Percentiles rank a stretch among this genome's conserved stretches.
Evolutionary conservation across 1,140 invertebrate species (phyloP).

Genomic region (Drosophila ficusphila): DNA sequence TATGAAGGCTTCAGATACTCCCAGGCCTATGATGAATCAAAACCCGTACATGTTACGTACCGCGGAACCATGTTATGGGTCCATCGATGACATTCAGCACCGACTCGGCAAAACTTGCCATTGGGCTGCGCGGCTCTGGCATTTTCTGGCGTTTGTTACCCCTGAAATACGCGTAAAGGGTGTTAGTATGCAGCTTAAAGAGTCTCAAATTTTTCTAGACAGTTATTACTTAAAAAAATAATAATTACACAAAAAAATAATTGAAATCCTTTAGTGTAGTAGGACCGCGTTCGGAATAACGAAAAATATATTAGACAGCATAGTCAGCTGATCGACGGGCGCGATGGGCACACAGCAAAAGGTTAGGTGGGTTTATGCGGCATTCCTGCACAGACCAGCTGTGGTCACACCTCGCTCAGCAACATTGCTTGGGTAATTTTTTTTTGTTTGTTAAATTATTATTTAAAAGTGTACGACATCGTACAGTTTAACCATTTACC

Average conservation of each 20-base stretch:
- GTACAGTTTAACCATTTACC: conserved; percentile 26
- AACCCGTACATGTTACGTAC: conserved; percentile 75
- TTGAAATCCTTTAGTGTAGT: conserved; percentile 16
- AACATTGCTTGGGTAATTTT: conserved; percentile 61
- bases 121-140: conserved; percentile 83
- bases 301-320: neutral
- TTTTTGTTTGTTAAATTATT: conserved; percentile 26
- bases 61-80: conserved; percentile 88
- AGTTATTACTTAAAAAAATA: neutral
- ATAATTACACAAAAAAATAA: conserved; percentile 23
- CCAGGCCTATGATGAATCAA: neutral
- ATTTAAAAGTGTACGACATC: conserved; percentile 3
- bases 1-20: too few species aligned
- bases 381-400: neutral
- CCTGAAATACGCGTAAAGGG: conserved; percentile 7
- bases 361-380: neutral
- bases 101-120: conserved; percentile 85
- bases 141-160: conserved; percentile 48
- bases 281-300: conserved; percentile 3
- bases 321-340: neutral
- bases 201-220: neutral
- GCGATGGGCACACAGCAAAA: neutral
- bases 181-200: neutral
- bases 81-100: conserved; percentile 85
- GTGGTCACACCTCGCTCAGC: conserved; percentile 4